Conservation (phyloP, 2,797 vertebrate genomes). For the Lindbergichthys nudifrons region DNA sequence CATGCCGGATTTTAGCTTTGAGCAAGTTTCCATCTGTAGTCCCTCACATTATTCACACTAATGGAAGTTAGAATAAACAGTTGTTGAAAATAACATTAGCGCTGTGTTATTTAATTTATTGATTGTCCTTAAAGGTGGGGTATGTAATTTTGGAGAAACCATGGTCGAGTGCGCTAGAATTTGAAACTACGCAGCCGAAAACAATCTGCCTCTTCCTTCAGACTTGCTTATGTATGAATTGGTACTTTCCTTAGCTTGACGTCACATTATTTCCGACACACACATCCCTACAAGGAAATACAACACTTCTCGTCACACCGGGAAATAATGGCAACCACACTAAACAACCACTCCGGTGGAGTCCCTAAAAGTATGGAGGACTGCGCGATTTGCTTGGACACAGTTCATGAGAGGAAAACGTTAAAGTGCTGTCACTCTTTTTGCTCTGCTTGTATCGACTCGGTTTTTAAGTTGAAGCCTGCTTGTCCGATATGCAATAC, state of each 20-base stretch:
- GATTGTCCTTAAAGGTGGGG: no score
- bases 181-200: no score
- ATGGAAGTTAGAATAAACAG: no score
- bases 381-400: slow-evolving; percentile 83
- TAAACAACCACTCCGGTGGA: fast-evolving
- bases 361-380: background rate
- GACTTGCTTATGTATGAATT: no score
- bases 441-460: slow-evolving; percentile 85
- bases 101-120: no score
- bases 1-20: no score
- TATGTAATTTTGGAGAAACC: no score
- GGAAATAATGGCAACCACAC: slow-evolving; percentile 31
- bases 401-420: slow-evolving; percentile 80
- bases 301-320: background rate
- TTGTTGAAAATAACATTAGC: no score
- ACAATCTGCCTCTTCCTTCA: no score
- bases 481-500: slow-evolving; percentile 88
- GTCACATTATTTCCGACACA: slow-evolving; percentile 1
- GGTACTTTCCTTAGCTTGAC: slow-evolving; percentile 14
- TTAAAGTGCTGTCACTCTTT: slow-evolving; percentile 87
- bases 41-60: no score
- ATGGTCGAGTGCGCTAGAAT: no score
- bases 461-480: slow-evolving; percentile 83
- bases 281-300: background rate
- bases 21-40: no score